These are phyloP conservation scores for Oryctes rhinoceros DNA, from an alignment of 1,140 invertebrate genomes.

Conservation along the genomic window DNA sequence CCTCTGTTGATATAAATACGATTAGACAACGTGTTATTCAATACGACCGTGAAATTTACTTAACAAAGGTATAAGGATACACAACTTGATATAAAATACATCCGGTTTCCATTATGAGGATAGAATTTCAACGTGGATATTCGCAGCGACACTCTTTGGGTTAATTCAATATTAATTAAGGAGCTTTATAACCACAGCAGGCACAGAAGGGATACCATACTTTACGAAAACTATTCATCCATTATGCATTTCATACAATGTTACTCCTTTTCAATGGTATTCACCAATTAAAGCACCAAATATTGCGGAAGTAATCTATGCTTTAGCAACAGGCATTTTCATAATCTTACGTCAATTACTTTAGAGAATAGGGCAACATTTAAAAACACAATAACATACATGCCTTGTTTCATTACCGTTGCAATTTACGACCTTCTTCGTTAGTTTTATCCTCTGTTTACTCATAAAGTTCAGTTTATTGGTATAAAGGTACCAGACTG, in stretches of 20 bases:
- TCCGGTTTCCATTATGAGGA: conserved; percentile 9
- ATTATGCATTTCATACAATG: background rate
- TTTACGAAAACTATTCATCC: background rate
- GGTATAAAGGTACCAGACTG: background rate
- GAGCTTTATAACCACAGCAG: background rate
- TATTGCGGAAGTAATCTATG: too few species aligned
- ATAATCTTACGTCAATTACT: background rate
- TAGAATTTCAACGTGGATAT: conserved; percentile 16
- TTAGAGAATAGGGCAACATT: background rate
- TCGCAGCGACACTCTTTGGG: background rate
- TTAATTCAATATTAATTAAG: conserved; percentile 28
- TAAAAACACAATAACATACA: background rate
- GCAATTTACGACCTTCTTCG: conserved; percentile 1
- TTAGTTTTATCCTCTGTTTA: conserved; percentile 9
- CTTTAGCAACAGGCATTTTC: background rate
- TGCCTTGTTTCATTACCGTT: conserved; percentile 7
- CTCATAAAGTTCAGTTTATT: conserved; percentile 31
- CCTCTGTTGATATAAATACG: background rate
- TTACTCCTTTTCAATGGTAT: background rate
- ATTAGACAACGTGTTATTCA: background rate
- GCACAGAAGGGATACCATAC: background rate
- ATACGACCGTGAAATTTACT: background rate
- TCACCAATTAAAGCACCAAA: too few species aligned
- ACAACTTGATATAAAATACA: conserved; percentile 14
- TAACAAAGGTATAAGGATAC: conserved; percentile 19